These are phyloP conservation scores for Proisotoma minuta DNA, from an alignment of 2,888 invertebrate genomes.

Conservation along the genomic window DNA sequence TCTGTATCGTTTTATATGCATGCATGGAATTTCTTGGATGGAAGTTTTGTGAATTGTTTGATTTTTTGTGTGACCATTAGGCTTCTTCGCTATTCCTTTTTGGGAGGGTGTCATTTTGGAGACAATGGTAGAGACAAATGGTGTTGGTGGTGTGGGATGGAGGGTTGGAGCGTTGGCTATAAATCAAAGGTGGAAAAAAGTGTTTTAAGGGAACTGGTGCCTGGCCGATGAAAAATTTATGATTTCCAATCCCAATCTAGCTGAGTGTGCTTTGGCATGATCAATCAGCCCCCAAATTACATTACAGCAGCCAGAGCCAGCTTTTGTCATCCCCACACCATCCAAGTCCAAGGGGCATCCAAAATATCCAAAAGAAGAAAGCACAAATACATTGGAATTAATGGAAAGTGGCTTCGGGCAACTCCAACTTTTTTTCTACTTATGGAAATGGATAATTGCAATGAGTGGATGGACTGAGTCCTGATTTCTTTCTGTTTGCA, in stretches of 20 bases:
- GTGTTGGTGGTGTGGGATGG: neutral
- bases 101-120: too few relatives aligned
- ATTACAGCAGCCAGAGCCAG: slow-evolving; percentile 22
- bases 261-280: slow-evolving; percentile 34
- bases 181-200: slow-evolving; percentile 3
- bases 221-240: neutral
- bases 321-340: neutral
- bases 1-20: too few relatives aligned
- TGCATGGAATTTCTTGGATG: too few relatives aligned
- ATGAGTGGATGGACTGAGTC: neutral
- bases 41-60: too few relatives aligned
- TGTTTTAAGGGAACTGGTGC: neutral
- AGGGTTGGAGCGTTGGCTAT: neutral
- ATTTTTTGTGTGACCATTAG: neutral
- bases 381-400: neutral
- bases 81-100: too few relatives aligned
- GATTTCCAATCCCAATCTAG: slow-evolving; percentile 8
- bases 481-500: neutral
- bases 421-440: neutral
- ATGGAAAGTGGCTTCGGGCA: neutral
- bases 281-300: slow-evolving; percentile 46
- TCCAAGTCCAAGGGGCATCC: neutral
- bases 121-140: neutral
- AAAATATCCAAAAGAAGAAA: neutral
- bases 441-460: neutral